Percentiles rank a stretch among this genome's conserved stretches.
Conservation (phyloP, 2,888 invertebrate genomes). For the Epistrophella euchroma region DNA sequence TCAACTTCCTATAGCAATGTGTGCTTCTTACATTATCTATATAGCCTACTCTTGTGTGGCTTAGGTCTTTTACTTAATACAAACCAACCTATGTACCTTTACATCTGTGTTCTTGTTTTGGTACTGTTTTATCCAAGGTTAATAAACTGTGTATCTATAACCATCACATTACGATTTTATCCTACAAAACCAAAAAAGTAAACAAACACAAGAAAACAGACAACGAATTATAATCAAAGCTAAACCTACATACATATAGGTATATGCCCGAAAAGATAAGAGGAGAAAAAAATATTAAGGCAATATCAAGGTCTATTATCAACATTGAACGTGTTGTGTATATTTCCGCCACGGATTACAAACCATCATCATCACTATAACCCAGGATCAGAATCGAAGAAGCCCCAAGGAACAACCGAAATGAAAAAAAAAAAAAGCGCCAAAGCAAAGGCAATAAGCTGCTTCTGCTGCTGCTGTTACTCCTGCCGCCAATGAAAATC, state of each 20-base stretch:
- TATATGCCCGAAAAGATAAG: slow-evolving; percentile 51
- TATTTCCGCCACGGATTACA: slow-evolving; percentile 63
- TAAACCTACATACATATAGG: slow-evolving; percentile 38
- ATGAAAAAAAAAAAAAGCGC: slow-evolving; percentile 28
- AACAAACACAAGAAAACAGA: slow-evolving; percentile 41
- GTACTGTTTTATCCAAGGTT: slow-evolving; percentile 50
- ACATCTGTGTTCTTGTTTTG: background rate
- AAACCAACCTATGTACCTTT: background rate
- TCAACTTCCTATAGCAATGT: slow-evolving; percentile 52
- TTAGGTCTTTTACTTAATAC: slow-evolving; percentile 26
- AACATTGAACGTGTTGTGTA: slow-evolving; percentile 69
- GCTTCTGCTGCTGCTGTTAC: slow-evolving; percentile 34
- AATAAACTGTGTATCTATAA: slow-evolving; percentile 70
- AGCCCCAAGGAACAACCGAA: slow-evolving; percentile 10
- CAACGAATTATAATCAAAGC: slow-evolving; percentile 57
- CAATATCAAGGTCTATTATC: slow-evolving; percentile 67
- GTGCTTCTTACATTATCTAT: slow-evolving; percentile 39
- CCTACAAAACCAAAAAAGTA: slow-evolving; percentile 9
- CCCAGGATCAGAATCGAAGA: background rate
- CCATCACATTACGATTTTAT: slow-evolving; percentile 69
- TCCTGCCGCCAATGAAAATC: slow-evolving; percentile 60
- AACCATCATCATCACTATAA: slow-evolving; percentile 27
- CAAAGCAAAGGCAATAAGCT: slow-evolving; percentile 61
- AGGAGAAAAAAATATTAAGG: slow-evolving; percentile 38
- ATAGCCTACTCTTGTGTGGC: slow-evolving; percentile 32